Evolutionary conservation across 1,140 invertebrate genomes (phyloP), one percentile per base, ranked within the genome.

Genomic region (Coelopa frigida): DNA sequence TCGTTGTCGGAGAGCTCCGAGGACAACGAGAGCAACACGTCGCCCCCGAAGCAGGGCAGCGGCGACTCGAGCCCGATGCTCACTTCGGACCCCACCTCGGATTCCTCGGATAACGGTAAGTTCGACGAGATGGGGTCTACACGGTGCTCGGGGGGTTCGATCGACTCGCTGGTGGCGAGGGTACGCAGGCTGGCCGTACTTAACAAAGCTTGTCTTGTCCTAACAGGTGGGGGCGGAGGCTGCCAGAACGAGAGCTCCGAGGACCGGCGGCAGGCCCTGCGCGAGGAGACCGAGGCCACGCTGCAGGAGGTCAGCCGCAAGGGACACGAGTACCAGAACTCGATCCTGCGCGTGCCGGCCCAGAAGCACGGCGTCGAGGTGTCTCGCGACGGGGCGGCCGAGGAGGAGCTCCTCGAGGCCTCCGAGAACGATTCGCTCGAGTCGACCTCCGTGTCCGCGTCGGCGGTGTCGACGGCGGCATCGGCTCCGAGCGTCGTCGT

Each of bases 1-100:
- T 80, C 81, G 5, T 54, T 80, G 3, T 83, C 81, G 26, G 83
- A 85, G 51, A 85, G 82, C 57, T 84, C 82, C 2, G 83, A 84
- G 58, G 83, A 85, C 51, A 84, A 85, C 59, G 83, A 86, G 59
- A 85, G 82, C 54, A 85, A 86, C 54, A 85, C 83, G 0, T 80
- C 82, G 20, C 80, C 81, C 4, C 80, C 75, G 8, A 75, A 79
- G 49, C 73, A 80, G 72, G 75, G 75, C 55, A 81, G 79, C 52
- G 74, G 76, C 11, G 76, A 81, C 57, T 82, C 78, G 0, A 82
- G 80, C n/a, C 79, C 80, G 6, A 76, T 81, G 61, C 58, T 80
- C 12, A 81, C 79, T 7, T 83, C 81, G 2, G 80, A 83, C 59
- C 75, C 79, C 3, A 82, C 80, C 3, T 83, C 81, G 1, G 82